These are phyloP conservation scores for Pseudolaguvia tuberculata DNA, from an alignment of 2,113 vertebrate species.

Conservation along the genomic window DNA sequence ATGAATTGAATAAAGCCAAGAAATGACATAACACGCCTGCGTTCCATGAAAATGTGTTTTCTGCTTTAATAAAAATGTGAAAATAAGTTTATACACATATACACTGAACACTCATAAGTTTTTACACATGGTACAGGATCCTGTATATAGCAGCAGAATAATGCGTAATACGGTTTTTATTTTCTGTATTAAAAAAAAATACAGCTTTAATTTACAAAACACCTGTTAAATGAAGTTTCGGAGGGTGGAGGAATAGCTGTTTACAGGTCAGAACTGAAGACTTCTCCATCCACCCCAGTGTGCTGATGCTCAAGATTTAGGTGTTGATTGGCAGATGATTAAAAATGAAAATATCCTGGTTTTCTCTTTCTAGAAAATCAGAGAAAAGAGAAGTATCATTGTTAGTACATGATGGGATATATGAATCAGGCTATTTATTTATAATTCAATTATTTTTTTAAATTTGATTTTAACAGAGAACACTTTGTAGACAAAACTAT, in stretches of 20 bases:
- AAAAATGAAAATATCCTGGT: conserved; percentile 80
- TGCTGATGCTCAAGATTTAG: conserved; percentile 35
- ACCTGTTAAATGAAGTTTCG: conserved; percentile 55
- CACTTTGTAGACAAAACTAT: too few species aligned
- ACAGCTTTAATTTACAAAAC: conserved; percentile 81
- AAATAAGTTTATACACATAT: conserved; percentile 73
- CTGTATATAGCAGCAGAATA: conserved; percentile 72
- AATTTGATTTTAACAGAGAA: too few species aligned
- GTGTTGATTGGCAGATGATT: conserved; percentile 56
- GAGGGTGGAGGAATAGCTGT: conserved; percentile 52
- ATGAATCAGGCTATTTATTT: too few species aligned
- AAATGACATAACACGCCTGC: not conserved
- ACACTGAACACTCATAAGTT: conserved; percentile 70
- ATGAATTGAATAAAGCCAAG: conserved; percentile 54
- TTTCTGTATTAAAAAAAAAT: conserved; percentile 76
- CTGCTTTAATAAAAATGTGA: conserved; percentile 76
- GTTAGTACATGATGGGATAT: too few species aligned
- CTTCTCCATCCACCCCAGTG: conserved; percentile 54
- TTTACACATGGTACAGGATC: conserved; percentile 72
- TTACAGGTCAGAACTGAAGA: conserved; percentile 54
- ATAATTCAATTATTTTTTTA: too few species aligned
- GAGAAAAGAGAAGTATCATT: not conserved
- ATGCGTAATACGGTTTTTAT: conserved; percentile 72
- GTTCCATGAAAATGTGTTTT: conserved; percentile 56
- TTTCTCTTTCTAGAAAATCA: conserved; percentile 80